A percentile compares a stretch with the other conserved stretches of the same genome.
phyloP scores from a whole-genome alignment of 2,888 invertebrate species.

The Zaprionus obscuricornis region DNA sequence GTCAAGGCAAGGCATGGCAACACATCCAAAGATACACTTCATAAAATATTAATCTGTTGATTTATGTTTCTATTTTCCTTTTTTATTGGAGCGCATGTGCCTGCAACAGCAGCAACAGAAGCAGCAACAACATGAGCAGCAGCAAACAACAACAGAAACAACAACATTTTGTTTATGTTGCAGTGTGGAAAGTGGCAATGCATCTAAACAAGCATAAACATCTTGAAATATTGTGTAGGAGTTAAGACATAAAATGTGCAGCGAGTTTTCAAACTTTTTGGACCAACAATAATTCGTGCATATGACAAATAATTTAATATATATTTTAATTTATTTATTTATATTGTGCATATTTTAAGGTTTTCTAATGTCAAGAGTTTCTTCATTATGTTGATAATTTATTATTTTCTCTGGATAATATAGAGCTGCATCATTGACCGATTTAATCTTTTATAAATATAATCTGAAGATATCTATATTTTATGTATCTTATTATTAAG shows the following conservation, averaged over 20 bases:
- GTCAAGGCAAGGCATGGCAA: too few species aligned
- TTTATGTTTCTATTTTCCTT: slow-evolving; percentile 75
- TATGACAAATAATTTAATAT: neutral
- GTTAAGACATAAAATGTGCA: slow-evolving; percentile 3
- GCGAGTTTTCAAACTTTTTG: neutral
- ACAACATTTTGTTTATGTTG: slow-evolving; percentile 46
- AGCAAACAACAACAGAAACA: slow-evolving; percentile 23
- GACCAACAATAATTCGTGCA: neutral
- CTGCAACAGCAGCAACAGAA: neutral
- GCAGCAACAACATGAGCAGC: neutral
- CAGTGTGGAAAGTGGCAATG: slow-evolving; percentile 40
- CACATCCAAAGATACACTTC: slow-evolving; percentile 69
- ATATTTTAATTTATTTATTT: too few species aligned
- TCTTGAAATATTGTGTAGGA: slow-evolving; percentile 15
- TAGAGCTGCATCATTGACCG: too few species aligned
- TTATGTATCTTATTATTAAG: too few species aligned
- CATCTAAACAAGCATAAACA: slow-evolving; percentile 47
- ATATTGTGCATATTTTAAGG: too few species aligned
- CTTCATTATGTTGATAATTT: too few species aligned
- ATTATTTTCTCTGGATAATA: too few species aligned
- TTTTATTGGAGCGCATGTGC: slow-evolving; percentile 57
- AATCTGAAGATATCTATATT: too few species aligned
- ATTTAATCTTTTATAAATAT: too few species aligned
- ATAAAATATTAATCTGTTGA: slow-evolving; percentile 78
- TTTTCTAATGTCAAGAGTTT: too few species aligned